Evolutionary conservation across 2,113 vertebrate genomes (phyloP).

Genomic region (Dermatemys mawii): DNA sequence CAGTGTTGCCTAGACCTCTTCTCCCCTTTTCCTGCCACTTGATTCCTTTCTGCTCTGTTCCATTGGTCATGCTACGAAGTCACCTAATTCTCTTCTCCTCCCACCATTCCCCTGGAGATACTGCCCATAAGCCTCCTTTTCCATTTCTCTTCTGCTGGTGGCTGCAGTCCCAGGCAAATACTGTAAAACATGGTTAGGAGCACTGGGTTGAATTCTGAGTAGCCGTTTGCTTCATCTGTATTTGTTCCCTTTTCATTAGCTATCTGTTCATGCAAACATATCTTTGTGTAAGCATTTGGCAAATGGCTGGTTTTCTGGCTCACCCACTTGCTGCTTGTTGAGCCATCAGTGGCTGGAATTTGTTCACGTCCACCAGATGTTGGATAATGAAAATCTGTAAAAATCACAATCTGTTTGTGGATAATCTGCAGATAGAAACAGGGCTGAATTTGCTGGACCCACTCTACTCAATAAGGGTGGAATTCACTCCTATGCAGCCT

Average conservation of each 20-base stretch:
- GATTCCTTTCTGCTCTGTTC: neutral
- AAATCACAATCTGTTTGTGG: neutral
- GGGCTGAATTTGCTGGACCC: neutral
- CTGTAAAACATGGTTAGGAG: neutral
- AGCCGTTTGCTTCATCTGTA: neutral
- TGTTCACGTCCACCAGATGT: neutral
- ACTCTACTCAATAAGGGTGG: neutral
- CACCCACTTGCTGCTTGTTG: neutral
- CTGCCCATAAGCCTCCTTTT: neutral
- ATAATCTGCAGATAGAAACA: neutral
- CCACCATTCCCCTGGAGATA: neutral
- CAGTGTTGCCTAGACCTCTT: neutral
- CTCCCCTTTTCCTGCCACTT: neutral
- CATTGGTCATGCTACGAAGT: neutral
- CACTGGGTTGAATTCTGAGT: neutral
- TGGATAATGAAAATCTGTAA: slow-evolving; percentile 16
- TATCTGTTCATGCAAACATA: neutral
- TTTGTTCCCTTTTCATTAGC: neutral
- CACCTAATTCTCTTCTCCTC: neutral
- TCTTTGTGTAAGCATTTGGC: neutral
- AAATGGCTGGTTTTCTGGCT: slow-evolving; percentile 21
- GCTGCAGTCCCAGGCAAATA: neutral
- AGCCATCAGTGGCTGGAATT: slow-evolving; percentile 3
- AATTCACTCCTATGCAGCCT: neutral
- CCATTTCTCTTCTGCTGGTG: neutral